Evolutionary conservation across 2,797 vertebrate genomes (phyloP).

Genomic region (Trichosurus vulpecula): DNA sequence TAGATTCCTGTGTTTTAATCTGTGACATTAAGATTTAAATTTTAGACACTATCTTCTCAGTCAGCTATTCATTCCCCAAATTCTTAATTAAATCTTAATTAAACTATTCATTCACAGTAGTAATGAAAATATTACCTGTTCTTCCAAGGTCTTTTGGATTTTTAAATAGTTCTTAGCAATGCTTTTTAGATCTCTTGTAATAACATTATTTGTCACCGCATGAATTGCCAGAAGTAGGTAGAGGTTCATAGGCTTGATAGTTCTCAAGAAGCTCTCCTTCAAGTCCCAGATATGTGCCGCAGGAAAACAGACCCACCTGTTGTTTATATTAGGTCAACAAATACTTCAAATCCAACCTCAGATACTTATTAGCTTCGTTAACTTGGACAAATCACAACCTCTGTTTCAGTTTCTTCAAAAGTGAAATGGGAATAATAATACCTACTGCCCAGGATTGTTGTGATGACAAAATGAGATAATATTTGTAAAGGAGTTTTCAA

Average conservation of each 20-base stretch:
- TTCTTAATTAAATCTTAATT: too few relatives aligned
- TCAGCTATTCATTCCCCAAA: background rate
- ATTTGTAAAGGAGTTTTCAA: background rate
- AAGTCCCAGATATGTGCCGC: background rate
- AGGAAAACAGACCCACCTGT: background rate
- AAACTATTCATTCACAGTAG: too few relatives aligned
- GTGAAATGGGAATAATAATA: background rate
- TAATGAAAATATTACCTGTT: background rate
- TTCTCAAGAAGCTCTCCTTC: background rate
- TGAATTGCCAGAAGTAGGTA: background rate
- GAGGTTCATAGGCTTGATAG: background rate
- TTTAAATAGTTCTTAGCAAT: background rate
- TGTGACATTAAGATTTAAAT: background rate
- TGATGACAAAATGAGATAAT: background rate
- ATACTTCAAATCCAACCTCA: background rate
- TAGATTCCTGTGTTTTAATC: background rate
- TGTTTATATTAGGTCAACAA: background rate
- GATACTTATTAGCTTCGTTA: background rate
- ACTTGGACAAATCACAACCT: background rate
- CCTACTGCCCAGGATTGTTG: background rate
- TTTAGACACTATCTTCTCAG: background rate
- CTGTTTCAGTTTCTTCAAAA: background rate
- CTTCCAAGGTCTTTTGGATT: background rate
- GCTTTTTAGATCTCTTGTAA: background rate
- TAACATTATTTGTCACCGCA: background rate